Percentiles rank a stretch among this genome's conserved stretches.
Conservation (phyloP, 2,797 vertebrate genomes). For the Chelonia mydas region DNA sequence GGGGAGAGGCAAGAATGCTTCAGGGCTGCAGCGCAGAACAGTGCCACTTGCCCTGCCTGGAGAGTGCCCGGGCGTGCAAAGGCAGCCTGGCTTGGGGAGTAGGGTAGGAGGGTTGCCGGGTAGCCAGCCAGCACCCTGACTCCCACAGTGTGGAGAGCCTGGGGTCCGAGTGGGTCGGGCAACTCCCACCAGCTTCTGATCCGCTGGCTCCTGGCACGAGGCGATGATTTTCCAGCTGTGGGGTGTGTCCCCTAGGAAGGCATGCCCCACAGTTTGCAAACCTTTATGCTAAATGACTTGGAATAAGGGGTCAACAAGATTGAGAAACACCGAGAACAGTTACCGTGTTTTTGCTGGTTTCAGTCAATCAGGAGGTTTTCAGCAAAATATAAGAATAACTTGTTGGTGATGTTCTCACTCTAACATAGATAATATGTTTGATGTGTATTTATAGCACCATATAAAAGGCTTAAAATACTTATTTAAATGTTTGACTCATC, state of each 20-base stretch:
- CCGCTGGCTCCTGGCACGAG: background rate
- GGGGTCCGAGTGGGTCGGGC: too few relatives aligned
- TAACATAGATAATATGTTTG: background rate
- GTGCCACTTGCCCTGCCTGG: background rate
- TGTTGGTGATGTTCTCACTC: background rate
- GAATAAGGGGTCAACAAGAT: background rate
- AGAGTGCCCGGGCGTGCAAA: background rate
- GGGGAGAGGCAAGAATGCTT: background rate
- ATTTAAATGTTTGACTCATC: background rate
- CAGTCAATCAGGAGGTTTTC: background rate
- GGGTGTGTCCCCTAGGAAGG: too few relatives aligned
- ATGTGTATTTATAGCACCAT: background rate
- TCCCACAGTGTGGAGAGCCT: background rate
- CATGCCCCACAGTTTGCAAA: too few relatives aligned
- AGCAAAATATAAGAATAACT: background rate
- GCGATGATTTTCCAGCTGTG: background rate
- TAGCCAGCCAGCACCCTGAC: background rate
- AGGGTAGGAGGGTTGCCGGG: background rate
- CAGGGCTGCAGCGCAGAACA: background rate
- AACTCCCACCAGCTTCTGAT: background rate
- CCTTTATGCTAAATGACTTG: background rate
- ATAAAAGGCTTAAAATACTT: background rate
- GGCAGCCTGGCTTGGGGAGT: background rate
- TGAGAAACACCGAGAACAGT: background rate
- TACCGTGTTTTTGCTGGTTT: background rate